These are phyloP conservation scores for Amphiprion percula DNA, from an alignment of 2,113 vertebrate species.

Conservation along the genomic window DNA sequence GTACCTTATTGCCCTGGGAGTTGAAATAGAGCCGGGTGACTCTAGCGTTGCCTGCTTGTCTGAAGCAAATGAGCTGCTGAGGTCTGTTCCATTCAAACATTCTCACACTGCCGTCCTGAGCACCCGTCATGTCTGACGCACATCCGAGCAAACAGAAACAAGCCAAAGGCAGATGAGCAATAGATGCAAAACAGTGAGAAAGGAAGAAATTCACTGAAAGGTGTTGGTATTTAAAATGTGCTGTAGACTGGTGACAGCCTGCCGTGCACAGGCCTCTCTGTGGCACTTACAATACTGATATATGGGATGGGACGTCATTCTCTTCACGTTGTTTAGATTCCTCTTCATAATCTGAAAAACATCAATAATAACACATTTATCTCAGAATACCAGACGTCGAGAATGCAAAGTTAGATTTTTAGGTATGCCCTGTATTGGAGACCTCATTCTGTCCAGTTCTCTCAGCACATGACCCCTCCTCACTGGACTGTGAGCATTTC, in stretches of 20 bases:
- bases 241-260: neutral
- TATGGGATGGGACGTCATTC: conserved; percentile 97
- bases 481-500: no score
- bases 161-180: neutral
- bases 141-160: conserved; percentile 32
- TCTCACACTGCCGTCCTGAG: conserved; percentile 96
- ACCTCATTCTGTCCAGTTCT: no score
- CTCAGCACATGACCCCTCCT: no score
- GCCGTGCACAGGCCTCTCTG: neutral
- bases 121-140: conserved; percentile 93
- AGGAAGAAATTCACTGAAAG: neutral
- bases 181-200: no score
- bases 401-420: no score
- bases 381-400: no score
- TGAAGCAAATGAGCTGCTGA: conserved; percentile 96
- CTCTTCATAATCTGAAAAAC: conserved; percentile 95
- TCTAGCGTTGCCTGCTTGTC: conserved; percentile 95
- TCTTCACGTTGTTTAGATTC: conserved; percentile 97
- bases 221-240: neutral
- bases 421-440: no score
- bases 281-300: conserved; percentile 96
- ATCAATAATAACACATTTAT: conserved; percentile 11
- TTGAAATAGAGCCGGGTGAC: conserved; percentile 98
- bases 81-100: conserved; percentile 99
- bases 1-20: conserved; percentile 96